Conservation (phyloP, 35 echinoderm and acorn worm genomes). For the Apostichopus californicus region DNA sequence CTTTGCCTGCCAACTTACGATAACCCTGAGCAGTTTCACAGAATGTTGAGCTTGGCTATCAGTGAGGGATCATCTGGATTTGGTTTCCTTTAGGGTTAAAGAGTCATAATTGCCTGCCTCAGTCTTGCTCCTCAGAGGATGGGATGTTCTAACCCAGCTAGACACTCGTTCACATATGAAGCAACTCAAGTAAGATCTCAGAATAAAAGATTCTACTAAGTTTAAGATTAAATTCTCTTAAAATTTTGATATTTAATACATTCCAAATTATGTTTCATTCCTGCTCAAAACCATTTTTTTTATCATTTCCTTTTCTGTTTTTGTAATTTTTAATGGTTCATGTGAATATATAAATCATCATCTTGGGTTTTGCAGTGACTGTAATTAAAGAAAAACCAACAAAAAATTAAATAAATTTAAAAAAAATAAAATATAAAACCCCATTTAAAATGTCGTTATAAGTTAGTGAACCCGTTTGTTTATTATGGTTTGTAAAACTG, state of each 20-base stretch:
- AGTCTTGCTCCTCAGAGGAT: background rate
- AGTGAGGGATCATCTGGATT: constrained; percentile 90
- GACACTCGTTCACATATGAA: background rate
- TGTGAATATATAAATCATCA: background rate
- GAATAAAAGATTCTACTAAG: too few species aligned
- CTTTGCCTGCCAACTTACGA: constrained; percentile 96
- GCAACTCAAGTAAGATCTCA: background rate
- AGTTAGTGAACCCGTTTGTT: too few species aligned
- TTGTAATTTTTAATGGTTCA: background rate
- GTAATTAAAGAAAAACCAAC: background rate
- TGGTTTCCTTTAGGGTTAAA: constrained; percentile 59
- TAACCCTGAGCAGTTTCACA: constrained; percentile 89
- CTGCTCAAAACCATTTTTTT: background rate
- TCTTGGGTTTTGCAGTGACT: background rate
- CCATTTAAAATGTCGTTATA: background rate
- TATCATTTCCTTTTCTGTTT: background rate
- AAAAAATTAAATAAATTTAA: background rate
- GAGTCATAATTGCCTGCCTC: background rate
- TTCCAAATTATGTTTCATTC: background rate
- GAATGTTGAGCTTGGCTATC: constrained; percentile 85
- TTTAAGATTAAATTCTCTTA: background rate
- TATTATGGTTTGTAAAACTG: too few species aligned
- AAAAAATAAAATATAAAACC: background rate
- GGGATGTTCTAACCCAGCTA: background rate
- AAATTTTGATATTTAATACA: background rate